Percentiles rank a stretch among this genome's conserved stretches.
phyloP scores from a whole-genome alignment of 2,113 vertebrate genomes.

The Embiotoca jacksoni region DNA sequence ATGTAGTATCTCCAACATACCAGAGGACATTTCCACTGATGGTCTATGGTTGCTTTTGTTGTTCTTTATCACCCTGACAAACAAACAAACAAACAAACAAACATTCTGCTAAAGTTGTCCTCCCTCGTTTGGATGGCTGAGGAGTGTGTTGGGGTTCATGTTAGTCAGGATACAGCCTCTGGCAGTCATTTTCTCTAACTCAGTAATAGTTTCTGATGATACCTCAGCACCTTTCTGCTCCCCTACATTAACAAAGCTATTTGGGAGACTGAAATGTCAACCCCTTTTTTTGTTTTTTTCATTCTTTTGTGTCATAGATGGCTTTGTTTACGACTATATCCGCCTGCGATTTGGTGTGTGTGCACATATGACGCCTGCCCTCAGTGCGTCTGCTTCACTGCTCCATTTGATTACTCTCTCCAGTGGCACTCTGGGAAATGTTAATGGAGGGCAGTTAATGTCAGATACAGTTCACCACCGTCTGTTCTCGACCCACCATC shows the following conservation, averaged over 20 bases:
- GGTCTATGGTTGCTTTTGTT: neutral
- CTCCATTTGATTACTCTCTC: constrained; percentile 60
- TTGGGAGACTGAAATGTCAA: constrained; percentile 54
- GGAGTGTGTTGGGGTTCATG: neutral
- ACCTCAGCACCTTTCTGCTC: constrained; percentile 5
- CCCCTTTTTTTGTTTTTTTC: constrained; percentile 36
- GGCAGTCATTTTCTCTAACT: constrained; percentile 15
- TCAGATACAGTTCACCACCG: constrained; percentile 48
- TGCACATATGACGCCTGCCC: constrained; percentile 23
- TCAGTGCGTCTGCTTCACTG: constrained; percentile 56
- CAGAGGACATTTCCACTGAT: neutral
- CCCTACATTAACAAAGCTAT: constrained; percentile 3
- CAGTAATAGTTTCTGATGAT: constrained; percentile 21
- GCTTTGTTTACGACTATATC: constrained; percentile 17
- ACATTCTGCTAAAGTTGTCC: too few relatives aligned
- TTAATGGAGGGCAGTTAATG: constrained; percentile 68
- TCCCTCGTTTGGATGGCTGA: neutral
- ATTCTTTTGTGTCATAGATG: constrained; percentile 6
- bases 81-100: too few relatives aligned
- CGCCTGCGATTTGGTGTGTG: neutral
- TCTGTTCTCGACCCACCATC: constrained; percentile 26
- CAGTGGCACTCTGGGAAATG: constrained; percentile 65
- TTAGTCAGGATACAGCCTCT: neutral
- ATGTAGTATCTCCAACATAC: too few relatives aligned
- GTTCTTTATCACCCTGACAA: neutral